These are phyloP conservation scores for Gymnobelideus leadbeateri DNA, from an alignment of 2,113 vertebrate genomes.

Conservation along the genomic window DNA sequence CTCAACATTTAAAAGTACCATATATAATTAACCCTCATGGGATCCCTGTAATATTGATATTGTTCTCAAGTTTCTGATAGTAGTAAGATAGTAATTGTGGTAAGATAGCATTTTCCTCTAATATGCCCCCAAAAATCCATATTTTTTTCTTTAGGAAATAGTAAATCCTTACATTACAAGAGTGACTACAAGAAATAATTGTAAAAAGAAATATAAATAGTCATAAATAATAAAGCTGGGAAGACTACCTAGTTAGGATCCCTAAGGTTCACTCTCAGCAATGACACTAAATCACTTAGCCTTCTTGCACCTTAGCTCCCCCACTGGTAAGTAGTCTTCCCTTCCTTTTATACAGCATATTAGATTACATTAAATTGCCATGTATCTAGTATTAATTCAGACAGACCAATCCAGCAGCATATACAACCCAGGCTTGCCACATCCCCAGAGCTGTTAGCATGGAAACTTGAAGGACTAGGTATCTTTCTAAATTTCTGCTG, in stretches of 20 bases:
- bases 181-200: conserved; percentile 45
- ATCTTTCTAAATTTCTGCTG: not conserved
- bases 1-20: conserved; percentile 60
- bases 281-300: not conserved
- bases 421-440: not conserved
- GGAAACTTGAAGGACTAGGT: not conserved
- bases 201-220: conserved; percentile 62
- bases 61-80: conserved; percentile 67
- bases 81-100: conserved; percentile 54
- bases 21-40: conserved; percentile 71
- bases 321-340: not conserved
- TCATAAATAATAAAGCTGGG: conserved; percentile 22
- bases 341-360: not conserved
- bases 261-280: not conserved
- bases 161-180: conserved; percentile 48
- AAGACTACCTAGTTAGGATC: not conserved
- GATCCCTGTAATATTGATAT: conserved; percentile 59
- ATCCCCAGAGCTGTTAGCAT: not conserved
- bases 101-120: conserved; percentile 73
- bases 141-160: conserved; percentile 66
- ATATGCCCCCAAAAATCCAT: conserved; percentile 39
- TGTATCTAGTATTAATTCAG: not conserved
- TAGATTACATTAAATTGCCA: not conserved
- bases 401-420: not conserved
- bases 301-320: not conserved